Evolutionary conservation across 2,797 vertebrate genomes (phyloP).

Genomic region (Mormyrops boulengeri): DNA sequence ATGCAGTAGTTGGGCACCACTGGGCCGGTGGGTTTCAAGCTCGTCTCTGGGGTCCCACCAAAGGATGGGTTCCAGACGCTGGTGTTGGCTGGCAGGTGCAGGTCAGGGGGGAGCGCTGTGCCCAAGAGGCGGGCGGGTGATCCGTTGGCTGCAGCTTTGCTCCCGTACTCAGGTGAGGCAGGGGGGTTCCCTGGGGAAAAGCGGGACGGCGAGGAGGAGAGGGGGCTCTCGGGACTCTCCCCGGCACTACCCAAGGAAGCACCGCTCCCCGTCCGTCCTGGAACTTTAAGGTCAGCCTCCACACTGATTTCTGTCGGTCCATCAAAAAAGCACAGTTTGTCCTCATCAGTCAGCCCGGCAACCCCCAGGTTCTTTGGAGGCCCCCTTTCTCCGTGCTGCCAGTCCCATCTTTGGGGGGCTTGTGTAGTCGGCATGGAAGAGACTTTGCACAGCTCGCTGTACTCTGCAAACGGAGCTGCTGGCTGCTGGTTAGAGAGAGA

Average conservation of each 20-base stretch:
- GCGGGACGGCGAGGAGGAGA: slow-evolving; percentile 48
- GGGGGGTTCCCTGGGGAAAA: slow-evolving; percentile 13
- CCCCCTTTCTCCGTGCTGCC: slow-evolving; percentile 70
- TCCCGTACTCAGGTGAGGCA: slow-evolving; percentile 21
- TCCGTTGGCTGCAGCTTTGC: slow-evolving; percentile 32
- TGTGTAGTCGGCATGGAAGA: slow-evolving; percentile 35
- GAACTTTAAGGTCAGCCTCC: slow-evolving; percentile 57
- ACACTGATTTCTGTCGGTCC: slow-evolving; percentile 40
- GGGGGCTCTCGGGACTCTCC: slow-evolving; percentile 56
- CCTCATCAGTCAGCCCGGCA: slow-evolving; percentile 64
- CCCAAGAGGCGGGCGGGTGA: slow-evolving; percentile 26
- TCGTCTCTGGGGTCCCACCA: slow-evolving; percentile 18
- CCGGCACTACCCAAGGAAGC: slow-evolving; percentile 51
- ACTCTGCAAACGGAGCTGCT: slow-evolving; percentile 49
- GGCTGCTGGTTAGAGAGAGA: slow-evolving; percentile 68
- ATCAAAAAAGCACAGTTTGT: slow-evolving; percentile 68
- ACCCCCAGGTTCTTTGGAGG: slow-evolving; percentile 53
- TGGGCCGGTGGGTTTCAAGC: slow-evolving; percentile 27
- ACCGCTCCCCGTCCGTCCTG: slow-evolving; percentile 43
- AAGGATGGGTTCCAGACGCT: slow-evolving; percentile 54
- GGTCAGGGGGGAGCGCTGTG: not conserved
- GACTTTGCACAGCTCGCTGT: slow-evolving; percentile 54
- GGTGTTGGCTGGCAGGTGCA: slow-evolving; percentile 42
- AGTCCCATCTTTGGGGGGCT: slow-evolving; percentile 57
- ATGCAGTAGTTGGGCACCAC: slow-evolving; percentile 35